Conservation (phyloP, 2,888 invertebrate genomes). For the Caenorhabditis zanzibari region DNA sequence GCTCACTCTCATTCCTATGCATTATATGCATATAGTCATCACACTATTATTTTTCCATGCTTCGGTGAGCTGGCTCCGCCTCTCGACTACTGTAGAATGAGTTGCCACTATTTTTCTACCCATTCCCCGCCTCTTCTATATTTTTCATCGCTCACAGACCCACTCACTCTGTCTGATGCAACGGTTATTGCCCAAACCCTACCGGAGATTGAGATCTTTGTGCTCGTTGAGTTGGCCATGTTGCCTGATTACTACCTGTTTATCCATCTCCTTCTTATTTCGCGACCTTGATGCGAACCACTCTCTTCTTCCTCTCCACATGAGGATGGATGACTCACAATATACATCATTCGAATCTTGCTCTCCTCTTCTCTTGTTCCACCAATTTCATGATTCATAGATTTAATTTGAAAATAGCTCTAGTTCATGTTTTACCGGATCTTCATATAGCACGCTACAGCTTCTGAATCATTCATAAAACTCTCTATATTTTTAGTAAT, state of each 20-base stretch:
- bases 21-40: too few relatives aligned
- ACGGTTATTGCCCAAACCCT: constrained; percentile 27
- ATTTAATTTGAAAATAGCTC: not conserved
- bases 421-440: not conserved
- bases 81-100: constrained; percentile 32
- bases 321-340: constrained; percentile 24
- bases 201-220: constrained; percentile 45
- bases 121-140: constrained; percentile 25
- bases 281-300: constrained; percentile 35
- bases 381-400: constrained; percentile 4
- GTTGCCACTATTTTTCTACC: not conserved
- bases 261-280: not conserved
- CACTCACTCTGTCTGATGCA: not conserved
- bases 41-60: not conserved
- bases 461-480: not conserved
- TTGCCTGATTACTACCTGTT: constrained; percentile 11
- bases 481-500: too few relatives aligned
- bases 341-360: constrained; percentile 16
- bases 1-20: constrained; percentile 13
- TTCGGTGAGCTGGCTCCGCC: constrained; percentile 39
- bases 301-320: not conserved
- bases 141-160: not conserved
- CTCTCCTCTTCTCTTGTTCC: constrained; percentile 3
- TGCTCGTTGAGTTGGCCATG: constrained; percentile 49
- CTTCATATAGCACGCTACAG: not conserved